A percentile compares a stretch with the other conserved stretches of the same genome.
Evolutionary conservation across 1,140 invertebrate genomes (phyloP).

Genomic region (Condylostylus longicornis): DNA sequence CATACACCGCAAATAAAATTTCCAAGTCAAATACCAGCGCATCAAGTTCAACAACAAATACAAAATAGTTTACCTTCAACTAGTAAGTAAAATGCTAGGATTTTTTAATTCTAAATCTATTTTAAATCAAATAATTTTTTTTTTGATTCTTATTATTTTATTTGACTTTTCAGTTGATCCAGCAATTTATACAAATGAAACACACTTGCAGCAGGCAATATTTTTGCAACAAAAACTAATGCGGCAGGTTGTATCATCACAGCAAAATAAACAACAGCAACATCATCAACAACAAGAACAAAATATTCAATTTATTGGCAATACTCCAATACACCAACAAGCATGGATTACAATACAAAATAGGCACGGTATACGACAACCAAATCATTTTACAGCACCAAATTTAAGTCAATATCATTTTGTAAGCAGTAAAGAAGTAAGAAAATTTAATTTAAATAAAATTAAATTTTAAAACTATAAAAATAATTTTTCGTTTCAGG

Average conservation of each 20-base stretch:
- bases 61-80: too few species aligned
- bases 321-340: conserved; percentile 17
- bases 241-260: conserved; percentile 35
- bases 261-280: conserved; percentile 27
- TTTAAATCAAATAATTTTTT: too few species aligned
- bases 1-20: too few species aligned
- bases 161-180: too few species aligned
- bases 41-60: too few species aligned
- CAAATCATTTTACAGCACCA: conserved; percentile 36
- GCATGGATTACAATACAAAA: conserved; percentile 28
- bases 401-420: conserved; percentile 46
- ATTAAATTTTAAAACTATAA: too few species aligned
- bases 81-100: too few species aligned
- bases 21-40: too few species aligned
- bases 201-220: conserved; percentile 57
- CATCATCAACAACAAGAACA: conserved; percentile 10
- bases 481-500: conserved; percentile 9
- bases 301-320: too few species aligned
- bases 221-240: conserved; percentile 55
- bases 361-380: too few species aligned
- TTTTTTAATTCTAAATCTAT: too few species aligned
- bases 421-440: conserved; percentile 41
- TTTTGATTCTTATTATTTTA: too few species aligned
- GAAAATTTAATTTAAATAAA: conserved; percentile 5
- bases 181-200: conserved; percentile 61